Percentiles rank a stretch among this genome's conserved stretches.
phyloP scores from a whole-genome alignment of 2,113 vertebrate species.

The Perca flavescens region DNA sequence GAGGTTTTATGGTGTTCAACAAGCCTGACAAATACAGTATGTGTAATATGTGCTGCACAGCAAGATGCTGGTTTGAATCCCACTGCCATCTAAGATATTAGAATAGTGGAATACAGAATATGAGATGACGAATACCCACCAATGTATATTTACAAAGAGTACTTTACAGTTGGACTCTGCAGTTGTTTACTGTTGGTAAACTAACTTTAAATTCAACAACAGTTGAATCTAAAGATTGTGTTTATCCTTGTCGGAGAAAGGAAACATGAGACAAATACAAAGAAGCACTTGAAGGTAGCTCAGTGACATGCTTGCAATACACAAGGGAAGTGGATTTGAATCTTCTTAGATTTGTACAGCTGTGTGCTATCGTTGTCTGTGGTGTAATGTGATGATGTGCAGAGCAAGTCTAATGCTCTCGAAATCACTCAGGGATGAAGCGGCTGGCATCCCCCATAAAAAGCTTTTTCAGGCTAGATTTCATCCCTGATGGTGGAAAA shows the following conservation, averaged over 20 bases:
- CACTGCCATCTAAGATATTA: neutral
- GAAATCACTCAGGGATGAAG: constrained; percentile 50
- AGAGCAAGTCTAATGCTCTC: constrained; percentile 46
- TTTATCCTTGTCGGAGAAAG: constrained; percentile 7
- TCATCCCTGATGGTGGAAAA: constrained; percentile 56
- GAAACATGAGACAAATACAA: neutral
- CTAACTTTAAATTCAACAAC: neutral
- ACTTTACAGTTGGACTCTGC: constrained; percentile 10
- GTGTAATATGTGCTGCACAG: neutral
- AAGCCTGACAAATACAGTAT: neutral
- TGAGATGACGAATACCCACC: constrained; percentile 1
- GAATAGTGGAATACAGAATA: neutral
- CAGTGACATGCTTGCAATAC: constrained; percentile 26
- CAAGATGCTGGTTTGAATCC: constrained; percentile 1
- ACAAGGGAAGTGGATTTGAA: constrained; percentile 24
- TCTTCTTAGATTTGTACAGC: constrained; percentile 25
- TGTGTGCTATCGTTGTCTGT: constrained; percentile 30
- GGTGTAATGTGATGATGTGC: constrained; percentile 37
- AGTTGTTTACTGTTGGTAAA: neutral
- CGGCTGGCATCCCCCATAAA: constrained; percentile 29
- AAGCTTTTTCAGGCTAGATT: constrained; percentile 61
- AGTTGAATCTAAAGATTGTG: neutral
- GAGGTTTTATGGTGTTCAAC: constrained; percentile 3
- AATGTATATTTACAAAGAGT: neutral
- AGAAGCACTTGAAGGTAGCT: constrained; percentile 22